phyloP scores from a whole-genome alignment of 2,888 invertebrate species.

The Pterobdella sp. region DNA sequence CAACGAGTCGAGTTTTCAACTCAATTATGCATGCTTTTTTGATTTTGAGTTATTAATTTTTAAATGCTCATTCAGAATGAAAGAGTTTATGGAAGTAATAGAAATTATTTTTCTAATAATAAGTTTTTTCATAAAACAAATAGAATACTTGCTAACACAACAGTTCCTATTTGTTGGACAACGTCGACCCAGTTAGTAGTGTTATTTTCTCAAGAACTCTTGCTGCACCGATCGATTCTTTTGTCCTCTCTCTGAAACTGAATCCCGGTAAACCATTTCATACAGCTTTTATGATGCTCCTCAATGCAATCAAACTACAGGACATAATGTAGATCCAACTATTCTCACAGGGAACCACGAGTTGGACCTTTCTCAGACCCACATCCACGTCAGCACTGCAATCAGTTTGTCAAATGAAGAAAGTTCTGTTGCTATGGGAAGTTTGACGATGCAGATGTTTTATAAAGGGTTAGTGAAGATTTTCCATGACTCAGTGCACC shows the following conservation, averaged over 20 bases:
- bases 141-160: too few species aligned
- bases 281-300: neutral
- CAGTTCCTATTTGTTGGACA: slow-evolving; percentile 13
- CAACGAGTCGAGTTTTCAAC: too few species aligned
- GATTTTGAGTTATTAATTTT: too few species aligned
- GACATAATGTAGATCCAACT: neutral
- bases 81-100: too few species aligned
- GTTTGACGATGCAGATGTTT: slow-evolving; percentile 17
- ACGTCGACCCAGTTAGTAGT: slow-evolving; percentile 10
- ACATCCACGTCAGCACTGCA: slow-evolving; percentile 12
- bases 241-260: slow-evolving; percentile 13
- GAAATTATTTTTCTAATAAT: too few species aligned
- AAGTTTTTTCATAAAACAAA: too few species aligned
- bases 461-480: neutral
- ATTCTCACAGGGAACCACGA: neutral
- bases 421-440: slow-evolving; percentile 12
- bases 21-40: too few species aligned
- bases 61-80: too few species aligned
- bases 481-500: slow-evolving; percentile 6
- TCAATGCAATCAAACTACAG: neutral
- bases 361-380: neutral
- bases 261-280: neutral
- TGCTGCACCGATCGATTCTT: neutral
- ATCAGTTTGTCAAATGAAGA: neutral
- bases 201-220: slow-evolving; percentile 17